A percentile compares a stretch with the other conserved stretches of the same genome.
Conservation (phyloP, 2,888 invertebrate species). For the Rhynchonema sp. region DNA sequence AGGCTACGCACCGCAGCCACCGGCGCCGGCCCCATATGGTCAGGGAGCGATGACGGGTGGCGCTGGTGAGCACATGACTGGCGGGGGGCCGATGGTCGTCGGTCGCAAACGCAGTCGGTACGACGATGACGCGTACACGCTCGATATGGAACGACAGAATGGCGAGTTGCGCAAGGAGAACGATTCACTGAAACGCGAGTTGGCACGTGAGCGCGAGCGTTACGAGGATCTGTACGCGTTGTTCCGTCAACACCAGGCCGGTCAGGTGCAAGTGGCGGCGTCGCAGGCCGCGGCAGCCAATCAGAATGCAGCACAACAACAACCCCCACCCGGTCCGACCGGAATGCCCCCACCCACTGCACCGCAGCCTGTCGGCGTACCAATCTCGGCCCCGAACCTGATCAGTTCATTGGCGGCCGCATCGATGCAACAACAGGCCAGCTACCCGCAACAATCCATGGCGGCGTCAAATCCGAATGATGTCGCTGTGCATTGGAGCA, state of each 20-base stretch:
- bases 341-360: background rate
- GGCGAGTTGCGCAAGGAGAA: conserved; percentile 16
- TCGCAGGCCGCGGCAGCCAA: background rate
- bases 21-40: conserved; percentile 1
- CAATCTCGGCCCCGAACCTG: background rate
- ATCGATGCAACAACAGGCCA: background rate
- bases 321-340: conserved; percentile 3
- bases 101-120: background rate
- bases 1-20: background rate
- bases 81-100: conserved; percentile 1
- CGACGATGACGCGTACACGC: conserved; percentile 8
- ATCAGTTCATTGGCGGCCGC: background rate
- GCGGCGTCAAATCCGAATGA: background rate
- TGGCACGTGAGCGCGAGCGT: conserved; percentile 5
- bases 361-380: background rate
- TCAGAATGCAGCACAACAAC: background rate
- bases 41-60: background rate
- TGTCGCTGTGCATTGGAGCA: conserved; percentile 1
- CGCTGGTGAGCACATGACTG: conserved; percentile 3
- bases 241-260: conserved; percentile 14
- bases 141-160: conserved; percentile 15
- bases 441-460: background rate
- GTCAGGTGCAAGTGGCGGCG: background rate
- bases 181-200: conserved; percentile 17
- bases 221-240: conserved; percentile 20